These are phyloP conservation scores for Operophtera brumata DNA, from an alignment of 2,888 invertebrate species.

Conservation along the genomic window DNA sequence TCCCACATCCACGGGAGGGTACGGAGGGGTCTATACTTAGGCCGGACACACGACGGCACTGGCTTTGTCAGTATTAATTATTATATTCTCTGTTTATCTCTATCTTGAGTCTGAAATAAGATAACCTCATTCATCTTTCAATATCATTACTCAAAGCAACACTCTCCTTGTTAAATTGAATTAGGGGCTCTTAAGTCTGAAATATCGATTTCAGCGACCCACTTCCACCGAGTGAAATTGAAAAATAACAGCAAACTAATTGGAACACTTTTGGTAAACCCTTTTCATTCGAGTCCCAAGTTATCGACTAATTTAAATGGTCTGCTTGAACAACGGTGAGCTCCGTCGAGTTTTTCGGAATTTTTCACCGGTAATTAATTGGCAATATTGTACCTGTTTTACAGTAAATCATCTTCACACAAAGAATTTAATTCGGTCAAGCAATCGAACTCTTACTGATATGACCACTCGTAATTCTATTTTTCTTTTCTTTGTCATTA, in stretches of 20 bases:
- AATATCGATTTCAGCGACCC: conserved; percentile 59
- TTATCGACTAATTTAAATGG: conserved; percentile 78
- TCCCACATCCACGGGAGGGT: too few relatives aligned
- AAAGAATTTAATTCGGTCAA: not conserved
- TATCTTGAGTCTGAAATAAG: too few relatives aligned
- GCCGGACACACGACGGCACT: too few relatives aligned
- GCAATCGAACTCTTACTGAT: not conserved
- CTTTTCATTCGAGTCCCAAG: conserved; percentile 75
- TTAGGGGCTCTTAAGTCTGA: not conserved
- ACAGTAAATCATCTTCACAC: not conserved
- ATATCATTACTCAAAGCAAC: conserved; percentile 17
- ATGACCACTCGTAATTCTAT: not conserved
- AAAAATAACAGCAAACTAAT: conserved; percentile 80
- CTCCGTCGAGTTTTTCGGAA: conserved; percentile 57
- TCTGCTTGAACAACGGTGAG: conserved; percentile 62
- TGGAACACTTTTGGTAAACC: conserved; percentile 75
- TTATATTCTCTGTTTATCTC: too few relatives aligned
- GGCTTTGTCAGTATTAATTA: too few relatives aligned
- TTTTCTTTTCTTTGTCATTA: too few relatives aligned
- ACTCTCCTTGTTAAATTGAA: conserved; percentile 5
- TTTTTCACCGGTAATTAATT: conserved; percentile 55
- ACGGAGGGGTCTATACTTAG: too few relatives aligned
- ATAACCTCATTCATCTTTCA: not conserved
- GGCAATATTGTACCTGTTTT: not conserved
- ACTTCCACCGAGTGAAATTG: conserved; percentile 65